A percentile compares a stretch with the other conserved stretches of the same genome.
These are phyloP conservation scores for Luperina nickerlii DNA, from an alignment of 2,888 invertebrate species.

Conservation along the genomic window DNA sequence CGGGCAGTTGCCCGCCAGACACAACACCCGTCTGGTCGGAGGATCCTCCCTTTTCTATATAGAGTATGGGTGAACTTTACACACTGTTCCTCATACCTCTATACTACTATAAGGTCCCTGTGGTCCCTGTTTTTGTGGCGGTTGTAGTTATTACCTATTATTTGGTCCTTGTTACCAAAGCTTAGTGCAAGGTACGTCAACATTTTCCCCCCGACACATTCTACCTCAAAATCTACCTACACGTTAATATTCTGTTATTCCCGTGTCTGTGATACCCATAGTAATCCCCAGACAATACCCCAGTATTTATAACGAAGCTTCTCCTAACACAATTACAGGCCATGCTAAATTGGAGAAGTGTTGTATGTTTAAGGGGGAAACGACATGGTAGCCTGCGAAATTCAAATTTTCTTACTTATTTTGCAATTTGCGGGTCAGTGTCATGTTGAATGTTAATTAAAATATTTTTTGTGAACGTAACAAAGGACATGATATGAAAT, in stretches of 20 bases:
- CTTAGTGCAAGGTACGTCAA: background rate
- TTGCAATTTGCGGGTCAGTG: too few species aligned
- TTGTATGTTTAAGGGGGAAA: constrained; percentile 9
- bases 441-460: too few species aligned
- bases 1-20: too few species aligned
- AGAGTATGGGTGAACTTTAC: too few species aligned
- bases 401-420: too few species aligned
- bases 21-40: too few species aligned
- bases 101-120: background rate
- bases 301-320: constrained; percentile 56
- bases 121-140: background rate
- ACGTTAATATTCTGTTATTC: constrained; percentile 30
- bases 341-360: constrained; percentile 31
- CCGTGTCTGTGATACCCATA: constrained; percentile 1
- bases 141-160: background rate
- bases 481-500: too few species aligned
- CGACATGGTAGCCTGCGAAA: too few species aligned
- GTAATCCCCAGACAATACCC: constrained; percentile 58
- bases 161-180: background rate
- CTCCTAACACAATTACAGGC: constrained; percentile 35
- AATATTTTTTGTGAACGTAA: too few species aligned
- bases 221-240: background rate
- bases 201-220: too few species aligned
- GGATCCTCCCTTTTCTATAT: too few species aligned
- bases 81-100: too few species aligned